Conservation (phyloP, 2,797 vertebrate species). For the Tokudaia tokunoshimensis region DNA sequence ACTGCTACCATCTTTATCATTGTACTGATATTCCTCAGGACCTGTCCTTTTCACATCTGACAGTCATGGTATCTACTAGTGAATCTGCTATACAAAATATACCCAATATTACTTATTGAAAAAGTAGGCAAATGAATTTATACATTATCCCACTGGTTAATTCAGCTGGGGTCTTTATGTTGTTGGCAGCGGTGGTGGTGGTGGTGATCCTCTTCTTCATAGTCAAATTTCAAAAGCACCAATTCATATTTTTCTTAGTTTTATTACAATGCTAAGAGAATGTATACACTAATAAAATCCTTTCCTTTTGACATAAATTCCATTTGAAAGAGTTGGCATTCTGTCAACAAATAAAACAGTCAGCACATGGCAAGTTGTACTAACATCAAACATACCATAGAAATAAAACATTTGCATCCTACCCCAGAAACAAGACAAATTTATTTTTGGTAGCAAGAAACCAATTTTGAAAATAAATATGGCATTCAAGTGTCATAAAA, state of each 20-base stretch:
- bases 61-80: not conserved
- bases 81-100: not conserved
- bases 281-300: conserved; percentile 33
- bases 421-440: conserved; percentile 67
- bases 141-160: not conserved
- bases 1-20: not conserved
- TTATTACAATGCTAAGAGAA: conserved; percentile 22
- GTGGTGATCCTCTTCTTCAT: not conserved
- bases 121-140: not conserved
- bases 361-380: conserved; percentile 52
- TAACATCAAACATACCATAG: conserved; percentile 70
- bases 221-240: conserved; percentile 14
- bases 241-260: conserved; percentile 50
- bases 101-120: conserved; percentile 25
- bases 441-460: conserved; percentile 75
- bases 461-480: conserved; percentile 79
- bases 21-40: not conserved
- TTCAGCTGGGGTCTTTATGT: not conserved
- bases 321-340: conserved; percentile 61
- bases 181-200: conserved; percentile 14
- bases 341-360: conserved; percentile 51
- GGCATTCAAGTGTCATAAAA: conserved; percentile 79
- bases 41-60: not conserved
- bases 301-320: conserved; percentile 65
- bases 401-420: conserved; percentile 78